Percentiles rank a stretch among this genome's conserved stretches.
phyloP scores from a whole-genome alignment of 2,888 invertebrate species.

The Epicampocera succincta region DNA sequence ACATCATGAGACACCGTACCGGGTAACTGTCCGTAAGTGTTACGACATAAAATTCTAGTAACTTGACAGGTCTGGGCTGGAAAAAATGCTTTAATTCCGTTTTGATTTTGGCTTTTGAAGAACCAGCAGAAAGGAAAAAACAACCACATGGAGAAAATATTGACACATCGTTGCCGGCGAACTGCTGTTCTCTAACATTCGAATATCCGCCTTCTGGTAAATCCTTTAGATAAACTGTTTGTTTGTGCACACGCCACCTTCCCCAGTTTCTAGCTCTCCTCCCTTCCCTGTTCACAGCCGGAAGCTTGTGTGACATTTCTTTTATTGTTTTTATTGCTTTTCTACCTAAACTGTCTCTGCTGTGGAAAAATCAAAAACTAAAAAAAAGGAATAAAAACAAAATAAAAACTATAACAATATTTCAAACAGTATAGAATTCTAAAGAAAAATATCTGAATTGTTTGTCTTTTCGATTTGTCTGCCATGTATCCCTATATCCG shows the following conservation, averaged over 20 bases:
- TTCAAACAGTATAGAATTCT: constrained; percentile 63
- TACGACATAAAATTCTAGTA: constrained; percentile 58
- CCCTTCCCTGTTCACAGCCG: constrained; percentile 49
- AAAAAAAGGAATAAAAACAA: not conserved
- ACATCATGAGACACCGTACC: constrained; percentile 8
- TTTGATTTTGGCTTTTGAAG: constrained; percentile 26
- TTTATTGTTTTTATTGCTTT: constrained; percentile 55
- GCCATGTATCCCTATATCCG: constrained; percentile 68
- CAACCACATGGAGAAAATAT: constrained; percentile 55
- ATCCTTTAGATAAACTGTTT: constrained; percentile 66
- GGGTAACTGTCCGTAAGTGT: constrained; percentile 59
- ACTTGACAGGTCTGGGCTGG: constrained; percentile 4
- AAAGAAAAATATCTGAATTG: constrained; percentile 69
- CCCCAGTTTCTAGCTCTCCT: constrained; percentile 9
- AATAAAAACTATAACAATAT: constrained; percentile 18
- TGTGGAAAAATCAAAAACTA: not conserved
- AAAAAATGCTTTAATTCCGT: constrained; percentile 13
- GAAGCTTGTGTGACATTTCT: constrained; percentile 68
- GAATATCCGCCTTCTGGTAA: constrained; percentile 32
- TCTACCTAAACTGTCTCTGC: constrained; percentile 15
- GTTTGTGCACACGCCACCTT: constrained; percentile 32
- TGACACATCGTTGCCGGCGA: constrained; percentile 63
- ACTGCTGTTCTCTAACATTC: constrained; percentile 17
- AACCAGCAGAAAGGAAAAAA: constrained; percentile 7
- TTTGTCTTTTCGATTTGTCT: constrained; percentile 70